Evolutionary conservation across 2,888 invertebrate species (phyloP).

Genomic region (Cantharis nigra): DNA sequence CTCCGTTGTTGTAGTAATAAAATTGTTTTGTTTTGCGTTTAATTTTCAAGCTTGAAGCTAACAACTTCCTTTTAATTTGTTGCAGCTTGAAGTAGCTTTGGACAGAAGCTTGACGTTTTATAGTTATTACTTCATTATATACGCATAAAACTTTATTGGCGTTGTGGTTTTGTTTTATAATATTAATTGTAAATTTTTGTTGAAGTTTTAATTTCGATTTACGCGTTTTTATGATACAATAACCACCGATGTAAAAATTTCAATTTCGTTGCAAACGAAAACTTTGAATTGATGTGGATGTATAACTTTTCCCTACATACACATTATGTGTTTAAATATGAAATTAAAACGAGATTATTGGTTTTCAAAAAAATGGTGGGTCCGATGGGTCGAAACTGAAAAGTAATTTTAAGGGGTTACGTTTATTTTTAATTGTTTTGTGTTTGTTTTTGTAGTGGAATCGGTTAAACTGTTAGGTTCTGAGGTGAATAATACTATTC

Average conservation of each 20-base stretch:
- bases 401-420: not conserved
- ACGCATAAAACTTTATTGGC: not conserved
- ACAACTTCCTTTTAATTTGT: not conserved
- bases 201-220: not conserved
- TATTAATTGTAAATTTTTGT: not conserved
- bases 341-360: not conserved
- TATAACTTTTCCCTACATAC: not conserved
- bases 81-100: not conserved
- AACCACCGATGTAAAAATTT: not conserved
- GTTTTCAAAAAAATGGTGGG: not conserved
- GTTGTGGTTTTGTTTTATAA: not conserved
- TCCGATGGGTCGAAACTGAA: not conserved
- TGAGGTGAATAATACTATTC: conserved; percentile 53
- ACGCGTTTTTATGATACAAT: not conserved
- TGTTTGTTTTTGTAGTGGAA: conserved; percentile 44
- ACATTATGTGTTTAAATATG: not conserved
- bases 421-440: not conserved
- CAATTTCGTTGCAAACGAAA: not conserved
- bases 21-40: not conserved
- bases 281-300: not conserved
- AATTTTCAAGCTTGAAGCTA: not conserved
- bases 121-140: not conserved
- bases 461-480: conserved; percentile 51
- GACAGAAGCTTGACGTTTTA: not conserved
- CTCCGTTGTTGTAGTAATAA: not conserved